These are phyloP conservation scores for Sitodiplosis mosellana DNA, from an alignment of 1,140 invertebrate species.

Conservation along the genomic window DNA sequence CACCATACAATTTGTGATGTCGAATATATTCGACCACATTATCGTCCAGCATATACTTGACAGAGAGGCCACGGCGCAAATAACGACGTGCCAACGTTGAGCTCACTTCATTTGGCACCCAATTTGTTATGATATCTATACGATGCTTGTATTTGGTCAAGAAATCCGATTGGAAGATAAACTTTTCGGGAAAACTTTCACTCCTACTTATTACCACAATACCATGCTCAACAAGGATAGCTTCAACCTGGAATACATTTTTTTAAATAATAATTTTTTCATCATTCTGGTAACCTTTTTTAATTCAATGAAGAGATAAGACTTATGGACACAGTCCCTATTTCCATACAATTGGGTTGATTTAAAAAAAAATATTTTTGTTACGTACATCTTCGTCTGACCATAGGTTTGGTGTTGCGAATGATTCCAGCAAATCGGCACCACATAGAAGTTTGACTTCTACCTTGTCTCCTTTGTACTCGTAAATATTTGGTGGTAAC, in stretches of 20 bases:
- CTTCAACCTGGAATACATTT: constrained; percentile 69
- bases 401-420: constrained; percentile 79
- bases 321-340: no score
- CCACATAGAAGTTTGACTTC: constrained; percentile 79
- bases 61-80: constrained; percentile 62
- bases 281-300: no score
- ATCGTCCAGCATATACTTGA: constrained; percentile 78
- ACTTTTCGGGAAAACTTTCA: constrained; percentile 70
- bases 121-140: constrained; percentile 78
- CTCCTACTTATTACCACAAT: constrained; percentile 77
- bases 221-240: constrained; percentile 75
- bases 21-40: constrained; percentile 72
- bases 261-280: no score
- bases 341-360: no score
- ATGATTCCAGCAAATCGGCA: constrained; percentile 83
- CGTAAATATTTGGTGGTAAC: constrained; percentile 42
- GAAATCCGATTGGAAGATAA: constrained; percentile 85
- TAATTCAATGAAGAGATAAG: no score
- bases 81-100: constrained; percentile 79
- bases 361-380: no score
- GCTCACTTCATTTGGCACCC: constrained; percentile 87
- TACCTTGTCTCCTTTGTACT: constrained; percentile 28
- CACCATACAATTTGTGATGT: constrained; percentile 53
- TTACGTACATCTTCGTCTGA: constrained; percentile 72
- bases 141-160: constrained; percentile 75